Evolutionary conservation across 2,888 invertebrate species (phyloP), one percentile per base, ranked within the genome.

Genomic region (Sinotaia quadrata): DNA sequence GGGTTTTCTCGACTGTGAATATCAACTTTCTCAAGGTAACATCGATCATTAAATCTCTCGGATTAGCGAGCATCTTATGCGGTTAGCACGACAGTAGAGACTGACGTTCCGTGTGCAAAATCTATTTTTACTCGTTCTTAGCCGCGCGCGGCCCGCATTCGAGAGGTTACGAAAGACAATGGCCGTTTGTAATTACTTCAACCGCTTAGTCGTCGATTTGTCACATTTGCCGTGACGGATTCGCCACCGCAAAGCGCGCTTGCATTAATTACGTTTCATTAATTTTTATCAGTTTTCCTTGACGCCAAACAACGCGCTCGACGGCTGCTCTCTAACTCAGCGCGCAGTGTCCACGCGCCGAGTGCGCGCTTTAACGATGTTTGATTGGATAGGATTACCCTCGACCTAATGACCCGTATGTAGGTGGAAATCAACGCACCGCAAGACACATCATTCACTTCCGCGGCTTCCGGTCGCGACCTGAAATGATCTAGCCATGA

Each of bases 371-470:
- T 24, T 54, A 10, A 29, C 24, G 54, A 54, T 54, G 29, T 21
- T 27, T 54, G 54, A 54, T 54, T 54, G 54, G 21, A n/a, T 18
- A 31, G 54, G 54, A 8, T 54, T 54, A 54, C 54, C 54, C 27
- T 18, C 54, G 54, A 54, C 54, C 54, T 54, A 54, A 54, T 54
- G 54, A 54, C 54, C 54, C 54, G 54, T 54, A 54, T 54, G 54
- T 54, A 29, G 29, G 54, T 29, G 54, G 54, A 54, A 54, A 8
- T 54, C n/a, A 29, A 18, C 18, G 54, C 54, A 15, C 27, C 54
- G 18, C n/a, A 54, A 54, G 54, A 24, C 54, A 31, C 54, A 24
- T 54, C 54, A 27, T 27, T 54, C 21, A 54, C 54, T n/a, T 27
- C 31, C 18, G 27, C 27, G 24, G 5, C 54, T 29, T 54, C 54